Evolutionary conservation across 2,797 vertebrate species (phyloP).

Genomic region (Phaenicophaeus curvirostris): DNA sequence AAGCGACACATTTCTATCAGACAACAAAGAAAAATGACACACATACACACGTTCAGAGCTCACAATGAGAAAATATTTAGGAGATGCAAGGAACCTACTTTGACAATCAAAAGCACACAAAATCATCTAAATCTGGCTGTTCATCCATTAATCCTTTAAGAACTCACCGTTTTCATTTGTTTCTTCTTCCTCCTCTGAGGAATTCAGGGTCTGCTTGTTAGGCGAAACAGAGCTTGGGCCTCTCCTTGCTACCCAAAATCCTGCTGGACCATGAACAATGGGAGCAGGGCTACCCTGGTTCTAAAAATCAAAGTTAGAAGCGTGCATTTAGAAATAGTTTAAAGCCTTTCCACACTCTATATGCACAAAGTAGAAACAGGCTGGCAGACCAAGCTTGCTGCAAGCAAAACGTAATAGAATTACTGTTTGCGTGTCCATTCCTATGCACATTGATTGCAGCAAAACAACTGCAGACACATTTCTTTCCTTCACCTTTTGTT

Average conservation of each 20-base stretch:
- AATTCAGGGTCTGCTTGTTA: constrained; percentile 79
- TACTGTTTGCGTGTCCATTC: neutral
- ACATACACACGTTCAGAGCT: neutral
- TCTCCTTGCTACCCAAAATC: constrained; percentile 82
- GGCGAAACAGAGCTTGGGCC: constrained; percentile 68
- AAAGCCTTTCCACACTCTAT: neutral
- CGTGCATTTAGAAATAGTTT: neutral
- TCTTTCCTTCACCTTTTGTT: neutral
- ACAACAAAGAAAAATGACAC: fast-evolving
- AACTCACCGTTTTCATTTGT: constrained; percentile 81
- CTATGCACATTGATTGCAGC: neutral
- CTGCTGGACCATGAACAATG: constrained; percentile 75
- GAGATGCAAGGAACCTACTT: neutral
- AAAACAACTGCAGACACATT: fast-evolving
- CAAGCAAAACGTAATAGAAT: neutral
- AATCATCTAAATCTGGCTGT: neutral
- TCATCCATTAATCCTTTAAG: neutral
- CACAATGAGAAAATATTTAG: neutral
- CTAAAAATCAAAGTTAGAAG: constrained; percentile 67
- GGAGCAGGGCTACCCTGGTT: constrained; percentile 70
- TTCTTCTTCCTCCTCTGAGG: constrained; percentile 87
- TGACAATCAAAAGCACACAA: neutral
- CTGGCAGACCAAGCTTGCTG: neutral
- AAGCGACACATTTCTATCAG: neutral
- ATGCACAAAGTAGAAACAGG: neutral